Evolutionary conservation across 2,113 vertebrate species (phyloP), one percentile per base, ranked within the genome.

Genomic region (Cricetomys ansorgei): DNA sequence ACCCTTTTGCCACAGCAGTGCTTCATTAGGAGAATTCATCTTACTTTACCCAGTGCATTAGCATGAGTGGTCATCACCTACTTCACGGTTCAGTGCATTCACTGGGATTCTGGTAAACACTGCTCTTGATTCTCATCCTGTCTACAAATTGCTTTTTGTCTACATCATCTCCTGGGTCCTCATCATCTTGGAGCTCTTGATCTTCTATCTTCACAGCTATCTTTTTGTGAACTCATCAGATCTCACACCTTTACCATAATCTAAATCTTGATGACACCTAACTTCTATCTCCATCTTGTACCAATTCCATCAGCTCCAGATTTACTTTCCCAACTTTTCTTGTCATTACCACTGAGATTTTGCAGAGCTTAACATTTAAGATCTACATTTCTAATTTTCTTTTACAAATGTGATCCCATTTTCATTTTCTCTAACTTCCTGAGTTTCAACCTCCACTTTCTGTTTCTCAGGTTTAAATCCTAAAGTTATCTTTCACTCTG

Each of bases 301-400:
- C 31, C 88, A 91, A 88, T n/a, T 80, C 19, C 29, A 34, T 34
- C 10, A 94, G 21, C 0, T 72, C 57, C 25, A 69, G 5, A 65
- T 73, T 55, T 55, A 2, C 70, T 75, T 69, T 79, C 43, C 2
- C 17, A 81, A 81, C 40, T 31, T 45, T 55, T 13, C 23, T 83
- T 79, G 21, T 2, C 17, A 65, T 37, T 50, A 1, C 10, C 12
- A 73, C 37, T 53, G 80, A 5, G 13, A 91, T 80, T 96, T 92
- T 79, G 65, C 62, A 55, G 25, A 96, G 9, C 13, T 69, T 50
- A 64, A 84, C 3, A 62, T 2, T 62, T 7, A 34, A 27, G 53
- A 48, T 81, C 17, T 85, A 45, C 73, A 92, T 65, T 96, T 89
- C 48, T 85, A 62, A 48, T 65, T 80, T 69, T 73, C 6, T 92